These are phyloP conservation scores for Nomada lathburiana DNA, from an alignment of 2,888 invertebrate genomes.

Conservation along the genomic window DNA sequence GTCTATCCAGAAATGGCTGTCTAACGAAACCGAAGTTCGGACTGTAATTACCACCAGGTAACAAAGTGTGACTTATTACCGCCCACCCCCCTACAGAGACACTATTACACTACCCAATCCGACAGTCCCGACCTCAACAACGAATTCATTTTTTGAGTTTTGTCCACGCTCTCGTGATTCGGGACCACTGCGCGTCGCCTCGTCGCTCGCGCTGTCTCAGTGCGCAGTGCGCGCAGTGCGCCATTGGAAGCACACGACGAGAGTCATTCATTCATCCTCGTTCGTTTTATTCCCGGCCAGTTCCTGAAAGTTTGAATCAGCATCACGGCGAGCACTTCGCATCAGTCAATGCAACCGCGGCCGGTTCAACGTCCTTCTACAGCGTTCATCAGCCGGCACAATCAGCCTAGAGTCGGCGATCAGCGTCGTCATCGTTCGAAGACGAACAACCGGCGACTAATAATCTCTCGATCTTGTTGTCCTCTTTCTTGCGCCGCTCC, in stretches of 20 bases:
- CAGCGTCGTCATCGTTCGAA: constrained; percentile 66
- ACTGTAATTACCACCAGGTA: too few species aligned
- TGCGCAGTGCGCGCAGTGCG: too few species aligned
- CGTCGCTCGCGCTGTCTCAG: too few species aligned
- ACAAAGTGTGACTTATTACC: too few species aligned
- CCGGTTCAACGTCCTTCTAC: constrained; percentile 48
- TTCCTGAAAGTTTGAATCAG: constrained; percentile 44
- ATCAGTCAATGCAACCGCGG: constrained; percentile 43
- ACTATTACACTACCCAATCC: too few species aligned
- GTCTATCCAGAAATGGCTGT: too few species aligned
- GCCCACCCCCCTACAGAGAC: too few species aligned
- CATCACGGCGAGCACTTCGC: constrained; percentile 14
- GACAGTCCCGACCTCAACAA: too few species aligned
- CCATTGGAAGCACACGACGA: neutral
- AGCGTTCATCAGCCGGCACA: constrained; percentile 43
- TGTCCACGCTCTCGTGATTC: too few species aligned
- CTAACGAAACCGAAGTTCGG: too few species aligned
- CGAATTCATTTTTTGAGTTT: too few species aligned
- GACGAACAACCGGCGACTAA: constrained; percentile 65
- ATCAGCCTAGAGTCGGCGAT: constrained; percentile 51
- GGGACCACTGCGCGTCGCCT: too few species aligned
- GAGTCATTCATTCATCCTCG: constrained; percentile 36
- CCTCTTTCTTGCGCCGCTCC: constrained; percentile 63
- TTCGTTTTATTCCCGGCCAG: constrained; percentile 22
- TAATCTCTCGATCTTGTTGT: constrained; percentile 70